Evolutionary conservation across 2,797 vertebrate genomes (phyloP).

Genomic region (Gambusia yucatana): DNA sequence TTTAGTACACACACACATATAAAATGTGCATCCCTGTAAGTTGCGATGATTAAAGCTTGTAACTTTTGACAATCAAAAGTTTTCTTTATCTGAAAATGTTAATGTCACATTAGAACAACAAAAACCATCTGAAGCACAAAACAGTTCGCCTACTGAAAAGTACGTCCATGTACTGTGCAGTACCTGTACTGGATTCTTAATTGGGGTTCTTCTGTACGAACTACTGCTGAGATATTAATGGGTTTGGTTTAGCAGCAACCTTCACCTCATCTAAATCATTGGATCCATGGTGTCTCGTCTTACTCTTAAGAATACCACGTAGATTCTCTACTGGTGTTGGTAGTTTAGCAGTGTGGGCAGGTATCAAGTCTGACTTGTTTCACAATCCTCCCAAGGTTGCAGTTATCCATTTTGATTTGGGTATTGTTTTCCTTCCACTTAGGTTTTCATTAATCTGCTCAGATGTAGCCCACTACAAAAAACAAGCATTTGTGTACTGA

Average conservation of each 20-base stretch:
- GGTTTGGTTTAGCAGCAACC: not conserved
- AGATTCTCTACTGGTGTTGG: not conserved
- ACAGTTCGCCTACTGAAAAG: not conserved
- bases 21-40: not conserved
- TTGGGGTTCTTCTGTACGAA: not conserved
- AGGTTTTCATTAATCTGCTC: not conserved
- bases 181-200: not conserved
- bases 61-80: not conserved
- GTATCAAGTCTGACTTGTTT: not conserved
- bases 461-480: not conserved
- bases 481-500: not conserved
- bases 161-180: not conserved
- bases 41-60: not conserved
- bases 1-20: not conserved
- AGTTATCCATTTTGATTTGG: not conserved
- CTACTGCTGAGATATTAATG: not conserved
- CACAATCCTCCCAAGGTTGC: not conserved
- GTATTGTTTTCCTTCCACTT: not conserved
- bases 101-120: not conserved
- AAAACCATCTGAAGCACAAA: not conserved
- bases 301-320: not conserved
- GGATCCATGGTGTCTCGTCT: not conserved
- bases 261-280: not conserved
- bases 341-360: not conserved
- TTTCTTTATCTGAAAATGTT: not conserved